Evolutionary conservation across 2,113 vertebrate genomes (phyloP).

Genomic region (Zosterops borbonicus): DNA sequence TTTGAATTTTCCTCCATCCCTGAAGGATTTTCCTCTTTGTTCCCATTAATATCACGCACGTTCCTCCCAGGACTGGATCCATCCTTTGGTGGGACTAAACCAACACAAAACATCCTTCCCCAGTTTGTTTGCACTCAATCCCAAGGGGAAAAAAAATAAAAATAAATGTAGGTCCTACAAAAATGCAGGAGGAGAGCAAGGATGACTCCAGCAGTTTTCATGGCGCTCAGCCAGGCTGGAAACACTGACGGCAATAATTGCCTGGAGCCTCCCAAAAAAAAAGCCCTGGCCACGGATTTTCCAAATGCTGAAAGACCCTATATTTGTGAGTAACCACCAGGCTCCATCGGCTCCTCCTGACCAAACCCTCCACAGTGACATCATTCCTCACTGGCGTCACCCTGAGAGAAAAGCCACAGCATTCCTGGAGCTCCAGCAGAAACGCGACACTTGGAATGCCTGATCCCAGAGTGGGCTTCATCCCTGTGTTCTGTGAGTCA

Average conservation of each 20-base stretch:
- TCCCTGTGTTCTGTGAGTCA: slow-evolving; percentile 60
- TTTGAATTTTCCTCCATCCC: neutral
- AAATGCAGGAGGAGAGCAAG: neutral
- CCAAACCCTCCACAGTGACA: slow-evolving; percentile 55
- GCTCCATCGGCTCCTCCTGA: slow-evolving; percentile 10
- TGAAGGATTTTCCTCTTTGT: neutral
- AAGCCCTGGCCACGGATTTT: slow-evolving; percentile 31
- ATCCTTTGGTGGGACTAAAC: neutral
- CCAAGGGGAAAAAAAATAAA: neutral
- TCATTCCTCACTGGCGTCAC: slow-evolving; percentile 64
- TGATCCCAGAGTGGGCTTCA: neutral
- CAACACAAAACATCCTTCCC: neutral
- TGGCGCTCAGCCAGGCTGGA: neutral
- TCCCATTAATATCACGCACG: rapidly evolving
- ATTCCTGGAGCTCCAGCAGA: slow-evolving; percentile 47
- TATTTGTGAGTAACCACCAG: slow-evolving; percentile 52
- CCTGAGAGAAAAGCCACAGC: slow-evolving; percentile 57
- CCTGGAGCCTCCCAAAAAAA: slow-evolving; percentile 25
- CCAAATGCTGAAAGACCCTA: neutral
- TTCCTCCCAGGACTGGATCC: neutral
- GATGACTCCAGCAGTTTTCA: neutral
- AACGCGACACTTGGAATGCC: slow-evolving; percentile 44
- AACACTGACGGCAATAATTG: slow-evolving; percentile 27
- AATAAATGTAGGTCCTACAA: neutral
- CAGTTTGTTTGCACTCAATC: neutral